These are phyloP conservation scores for Craniophora ligustri DNA, from an alignment of 2,888 invertebrate species.

Conservation along the genomic window DNA sequence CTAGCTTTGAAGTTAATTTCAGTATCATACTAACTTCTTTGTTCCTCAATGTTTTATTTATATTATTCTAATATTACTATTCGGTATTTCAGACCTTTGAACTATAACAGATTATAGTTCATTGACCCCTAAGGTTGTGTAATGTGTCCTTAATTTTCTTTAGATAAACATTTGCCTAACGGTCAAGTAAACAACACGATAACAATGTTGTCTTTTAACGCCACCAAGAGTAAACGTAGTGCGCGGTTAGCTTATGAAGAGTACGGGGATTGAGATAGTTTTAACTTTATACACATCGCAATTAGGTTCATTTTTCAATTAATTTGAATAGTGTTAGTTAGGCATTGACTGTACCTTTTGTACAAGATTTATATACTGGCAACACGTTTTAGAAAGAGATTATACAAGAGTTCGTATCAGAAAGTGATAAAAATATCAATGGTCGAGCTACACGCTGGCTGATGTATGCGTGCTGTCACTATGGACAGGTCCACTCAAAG, in stretches of 20 bases:
- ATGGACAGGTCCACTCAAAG: no score
- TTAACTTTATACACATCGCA: constrained; percentile 7
- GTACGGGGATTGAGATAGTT: constrained; percentile 19
- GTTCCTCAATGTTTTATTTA: no score
- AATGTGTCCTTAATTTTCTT: constrained; percentile 5
- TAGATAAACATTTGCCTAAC: constrained; percentile 1
- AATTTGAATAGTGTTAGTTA: constrained; percentile 6
- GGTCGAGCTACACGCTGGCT: no score
- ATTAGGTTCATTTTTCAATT: constrained; percentile 34
- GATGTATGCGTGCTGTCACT: no score
- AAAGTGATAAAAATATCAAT: no score
- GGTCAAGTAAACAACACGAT: constrained; percentile 12
- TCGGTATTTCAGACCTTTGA: background rate
- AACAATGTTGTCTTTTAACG: constrained; percentile 34
- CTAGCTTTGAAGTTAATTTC: no score
- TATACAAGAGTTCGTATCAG: no score
- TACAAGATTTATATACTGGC: background rate
- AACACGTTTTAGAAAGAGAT: no score
- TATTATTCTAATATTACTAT: background rate
- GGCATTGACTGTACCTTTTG: background rate
- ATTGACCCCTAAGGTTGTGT: constrained; percentile 1
- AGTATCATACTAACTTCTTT: no score
- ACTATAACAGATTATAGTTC: constrained; percentile 16
- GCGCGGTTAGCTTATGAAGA: constrained; percentile 20
- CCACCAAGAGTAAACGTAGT: constrained; percentile 32